phyloP scores from a whole-genome alignment of 30 jellyfish, hydroid and myxozoan species.

The Aurelia aurita complex sp. Pacific region DNA sequence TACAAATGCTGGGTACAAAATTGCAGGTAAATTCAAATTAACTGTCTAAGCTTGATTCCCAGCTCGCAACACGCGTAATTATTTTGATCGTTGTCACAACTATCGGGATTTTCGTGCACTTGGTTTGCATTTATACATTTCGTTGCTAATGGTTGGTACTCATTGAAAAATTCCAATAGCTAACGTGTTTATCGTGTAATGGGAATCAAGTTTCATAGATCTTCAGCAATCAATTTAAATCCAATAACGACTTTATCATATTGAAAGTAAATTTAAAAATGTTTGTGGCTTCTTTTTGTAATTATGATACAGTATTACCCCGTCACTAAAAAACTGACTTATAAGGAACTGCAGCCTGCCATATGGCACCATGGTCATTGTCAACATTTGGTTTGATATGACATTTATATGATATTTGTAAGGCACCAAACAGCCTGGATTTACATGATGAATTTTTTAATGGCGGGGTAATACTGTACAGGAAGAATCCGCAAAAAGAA shows the following conservation, averaged over 20 bases:
- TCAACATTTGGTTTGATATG: no score
- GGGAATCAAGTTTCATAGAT: background rate
- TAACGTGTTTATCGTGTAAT: background rate
- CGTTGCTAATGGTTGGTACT: background rate
- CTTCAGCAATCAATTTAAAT: background rate
- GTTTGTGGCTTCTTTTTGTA: background rate
- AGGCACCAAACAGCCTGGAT: no score
- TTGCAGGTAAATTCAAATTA: conserved; percentile 2
- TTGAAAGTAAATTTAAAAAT: background rate
- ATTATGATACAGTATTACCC: background rate
- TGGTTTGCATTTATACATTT: background rate
- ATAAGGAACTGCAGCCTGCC: no score
- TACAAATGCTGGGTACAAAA: conserved; percentile 21
- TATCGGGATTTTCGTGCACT: conserved; percentile 9
- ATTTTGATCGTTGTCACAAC: conserved; percentile 25
- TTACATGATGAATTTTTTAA: no score
- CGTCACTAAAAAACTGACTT: no score
- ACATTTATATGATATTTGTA: no score
- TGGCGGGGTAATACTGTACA: no score
- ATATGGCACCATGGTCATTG: no score
- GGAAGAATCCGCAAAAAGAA: no score
- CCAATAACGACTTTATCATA: background rate
- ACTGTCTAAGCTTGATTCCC: no score
- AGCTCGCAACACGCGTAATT: no score
- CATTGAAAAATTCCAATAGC: conserved; percentile 18